A percentile compares a stretch with the other conserved stretches of the same genome.
Conservation (phyloP, 2,797 vertebrate species). For the Linurgus olivaceus region DNA sequence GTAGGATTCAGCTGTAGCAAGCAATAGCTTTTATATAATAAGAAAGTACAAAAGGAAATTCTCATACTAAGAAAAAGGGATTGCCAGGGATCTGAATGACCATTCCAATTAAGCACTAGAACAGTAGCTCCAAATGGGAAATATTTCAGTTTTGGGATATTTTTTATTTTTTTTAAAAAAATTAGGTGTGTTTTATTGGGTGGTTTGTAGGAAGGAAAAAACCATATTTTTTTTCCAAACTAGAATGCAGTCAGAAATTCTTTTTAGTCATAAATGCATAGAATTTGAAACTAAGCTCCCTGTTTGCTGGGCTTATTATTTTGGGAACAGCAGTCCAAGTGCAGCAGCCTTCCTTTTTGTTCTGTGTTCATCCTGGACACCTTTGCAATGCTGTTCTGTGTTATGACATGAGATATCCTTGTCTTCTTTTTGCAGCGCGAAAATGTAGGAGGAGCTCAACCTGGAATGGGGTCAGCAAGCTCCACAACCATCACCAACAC, state of each 20-base stretch:
- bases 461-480: not conserved
- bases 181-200: not conserved
- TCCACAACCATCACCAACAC: no score
- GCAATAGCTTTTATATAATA: not conserved
- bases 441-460: not conserved
- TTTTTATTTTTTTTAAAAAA: not conserved
- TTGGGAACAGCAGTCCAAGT: not conserved
- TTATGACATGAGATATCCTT: not conserved
- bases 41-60: not conserved
- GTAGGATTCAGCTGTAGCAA: not conserved
- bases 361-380: not conserved
- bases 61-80: not conserved
- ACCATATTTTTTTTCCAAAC: accelerated
- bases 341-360: not conserved
- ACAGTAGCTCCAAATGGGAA: not conserved
- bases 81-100: not conserved
- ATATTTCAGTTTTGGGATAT: not conserved
- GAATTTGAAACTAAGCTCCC: not conserved
- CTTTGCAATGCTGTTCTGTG: not conserved
- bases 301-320: accelerated
- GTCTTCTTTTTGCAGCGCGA: not conserved
- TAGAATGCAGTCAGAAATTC: not conserved
- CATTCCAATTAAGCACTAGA: not conserved
- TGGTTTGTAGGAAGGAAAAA: not conserved
- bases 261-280: not conserved